These are phyloP conservation scores for Drosophila mercatorum DNA, from an alignment of 2,888 invertebrate species.

Conservation along the genomic window DNA sequence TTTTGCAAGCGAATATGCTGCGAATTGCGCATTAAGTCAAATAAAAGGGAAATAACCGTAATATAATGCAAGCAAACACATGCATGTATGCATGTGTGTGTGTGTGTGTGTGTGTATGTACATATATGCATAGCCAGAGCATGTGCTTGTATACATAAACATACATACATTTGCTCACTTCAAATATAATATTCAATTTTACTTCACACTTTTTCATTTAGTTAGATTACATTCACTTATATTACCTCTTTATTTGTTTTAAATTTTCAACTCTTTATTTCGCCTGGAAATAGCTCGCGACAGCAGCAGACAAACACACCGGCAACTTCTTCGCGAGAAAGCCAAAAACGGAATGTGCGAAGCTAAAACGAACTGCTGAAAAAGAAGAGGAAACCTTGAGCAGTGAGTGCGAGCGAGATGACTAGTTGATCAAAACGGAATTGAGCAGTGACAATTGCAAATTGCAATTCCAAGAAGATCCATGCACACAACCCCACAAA, in stretches of 20 bases:
- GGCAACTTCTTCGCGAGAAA: not conserved
- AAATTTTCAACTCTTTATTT: not conserved
- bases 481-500: not conserved
- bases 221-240: not conserved
- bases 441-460: not conserved
- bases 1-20: not conserved
- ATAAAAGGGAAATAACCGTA: slow-evolving; percentile 9
- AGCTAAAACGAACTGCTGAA: not conserved
- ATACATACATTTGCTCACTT: not conserved
- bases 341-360: slow-evolving; percentile 13
- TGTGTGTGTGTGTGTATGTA: no score
- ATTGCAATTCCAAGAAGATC: slow-evolving; percentile 1
- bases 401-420: slow-evolving; percentile 15
- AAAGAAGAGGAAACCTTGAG: not conserved
- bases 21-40: not conserved
- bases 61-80: not conserved
- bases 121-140: no score
- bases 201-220: not conserved
- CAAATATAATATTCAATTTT: not conserved
- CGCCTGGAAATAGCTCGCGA: not conserved
- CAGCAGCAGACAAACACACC: not conserved
- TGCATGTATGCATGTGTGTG: no score
- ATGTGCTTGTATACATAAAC: no score
- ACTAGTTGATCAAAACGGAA: not conserved
- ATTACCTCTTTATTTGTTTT: not conserved